Percentiles rank a stretch among this genome's conserved stretches.
Evolutionary conservation across 2,888 invertebrate genomes (phyloP).

Genomic region (Osedax fenrisi): DNA sequence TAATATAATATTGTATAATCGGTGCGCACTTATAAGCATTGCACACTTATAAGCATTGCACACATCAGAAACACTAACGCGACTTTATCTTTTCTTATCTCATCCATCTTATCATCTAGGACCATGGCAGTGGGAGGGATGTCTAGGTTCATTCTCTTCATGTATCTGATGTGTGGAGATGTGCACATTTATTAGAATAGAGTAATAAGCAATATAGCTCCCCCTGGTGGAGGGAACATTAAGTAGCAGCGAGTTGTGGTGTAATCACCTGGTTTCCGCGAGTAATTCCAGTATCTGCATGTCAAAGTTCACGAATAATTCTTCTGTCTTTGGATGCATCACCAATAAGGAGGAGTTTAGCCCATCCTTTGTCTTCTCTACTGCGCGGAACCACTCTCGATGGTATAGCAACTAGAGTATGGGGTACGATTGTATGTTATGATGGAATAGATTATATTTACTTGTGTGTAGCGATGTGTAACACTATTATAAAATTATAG

Average conservation of each 20-base stretch:
- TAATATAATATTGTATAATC: too few relatives aligned
- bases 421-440: not conserved
- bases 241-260: too few relatives aligned
- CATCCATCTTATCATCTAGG: slow-evolving; percentile 45
- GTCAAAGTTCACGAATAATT: slow-evolving; percentile 50
- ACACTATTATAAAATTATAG: too few relatives aligned
- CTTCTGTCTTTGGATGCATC: slow-evolving; percentile 49
- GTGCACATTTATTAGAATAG: not conserved
- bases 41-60: too few relatives aligned
- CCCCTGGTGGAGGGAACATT: too few relatives aligned
- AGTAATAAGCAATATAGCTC: too few relatives aligned
- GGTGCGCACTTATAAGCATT: too few relatives aligned
- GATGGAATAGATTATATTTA: not conserved
- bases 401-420: slow-evolving; percentile 47
- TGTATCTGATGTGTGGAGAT: slow-evolving; percentile 34
- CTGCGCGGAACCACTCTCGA: slow-evolving; percentile 48
- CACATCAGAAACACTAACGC: slow-evolving; percentile 44
- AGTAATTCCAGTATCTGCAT: slow-evolving; percentile 49
- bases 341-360: slow-evolving; percentile 55
- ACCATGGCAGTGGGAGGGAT: slow-evolving; percentile 47
- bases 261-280: slow-evolving; percentile 49
- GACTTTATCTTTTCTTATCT: slow-evolving; percentile 43
- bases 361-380: slow-evolving; percentile 46
- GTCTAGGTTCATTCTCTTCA: slow-evolving; percentile 48
- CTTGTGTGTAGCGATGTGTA: too few relatives aligned